phyloP scores from a whole-genome alignment of 2,888 invertebrate species.

The Andrena fulva region DNA sequence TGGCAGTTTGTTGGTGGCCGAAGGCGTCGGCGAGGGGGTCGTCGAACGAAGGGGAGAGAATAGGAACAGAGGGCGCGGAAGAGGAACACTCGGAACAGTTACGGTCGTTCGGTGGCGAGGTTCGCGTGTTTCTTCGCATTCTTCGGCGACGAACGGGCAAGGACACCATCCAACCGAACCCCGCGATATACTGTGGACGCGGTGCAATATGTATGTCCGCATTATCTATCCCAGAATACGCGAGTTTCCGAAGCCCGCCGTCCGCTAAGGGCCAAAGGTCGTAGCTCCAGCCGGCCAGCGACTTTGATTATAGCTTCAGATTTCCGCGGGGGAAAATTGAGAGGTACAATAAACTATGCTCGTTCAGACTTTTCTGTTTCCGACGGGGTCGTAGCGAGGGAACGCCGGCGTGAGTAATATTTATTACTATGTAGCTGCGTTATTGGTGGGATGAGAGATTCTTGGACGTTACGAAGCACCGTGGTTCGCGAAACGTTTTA shows the following conservation, averaged over 20 bases:
- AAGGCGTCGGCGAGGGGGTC: slow-evolving; percentile 31
- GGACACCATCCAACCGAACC: slow-evolving; percentile 59
- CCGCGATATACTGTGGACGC: slow-evolving; percentile 38
- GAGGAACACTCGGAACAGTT: not conserved
- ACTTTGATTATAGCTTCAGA: slow-evolving; percentile 70
- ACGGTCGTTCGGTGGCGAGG: slow-evolving; percentile 25
- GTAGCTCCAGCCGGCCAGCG: slow-evolving; percentile 38
- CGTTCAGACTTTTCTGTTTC: slow-evolving; percentile 38
- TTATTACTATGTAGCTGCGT: slow-evolving; percentile 31
- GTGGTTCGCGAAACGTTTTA: slow-evolving; percentile 25
- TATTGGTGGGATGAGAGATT: slow-evolving; percentile 16
- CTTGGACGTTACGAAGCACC: slow-evolving; percentile 16
- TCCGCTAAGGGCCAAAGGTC: slow-evolving; percentile 60
- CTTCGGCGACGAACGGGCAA: slow-evolving; percentile 57
- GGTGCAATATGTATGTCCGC: slow-evolving; percentile 64
- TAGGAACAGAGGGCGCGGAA: slow-evolving; percentile 11
- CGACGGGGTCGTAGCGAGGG: slow-evolving; percentile 6
- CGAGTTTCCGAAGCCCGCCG: slow-evolving; percentile 63
- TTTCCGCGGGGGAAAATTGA: slow-evolving; percentile 68
- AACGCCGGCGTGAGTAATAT: slow-evolving; percentile 20
- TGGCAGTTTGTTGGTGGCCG: slow-evolving; percentile 37
- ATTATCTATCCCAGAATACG: slow-evolving; percentile 64
- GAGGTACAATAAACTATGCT: slow-evolving; percentile 59
- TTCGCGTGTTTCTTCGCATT: slow-evolving; percentile 65
- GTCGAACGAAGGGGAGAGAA: not conserved